phyloP scores from a whole-genome alignment of 2,888 invertebrate genomes.

The Ennomos erosarius region DNA sequence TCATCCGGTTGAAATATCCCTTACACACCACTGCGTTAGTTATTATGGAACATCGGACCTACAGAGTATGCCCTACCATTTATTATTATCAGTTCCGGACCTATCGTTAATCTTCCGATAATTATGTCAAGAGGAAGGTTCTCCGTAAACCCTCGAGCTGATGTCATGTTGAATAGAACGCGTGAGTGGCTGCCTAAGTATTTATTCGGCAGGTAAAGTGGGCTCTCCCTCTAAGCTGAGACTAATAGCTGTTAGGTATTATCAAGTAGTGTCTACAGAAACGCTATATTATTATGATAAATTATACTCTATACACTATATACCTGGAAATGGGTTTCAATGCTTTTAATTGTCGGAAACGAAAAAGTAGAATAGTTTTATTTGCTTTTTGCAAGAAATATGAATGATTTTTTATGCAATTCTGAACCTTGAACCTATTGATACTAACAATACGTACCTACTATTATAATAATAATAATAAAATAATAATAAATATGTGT shows the following conservation, averaged over 20 bases:
- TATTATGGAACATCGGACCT: conserved; percentile 27
- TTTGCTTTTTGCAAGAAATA: too few relatives aligned
- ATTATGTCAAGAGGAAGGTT: conserved; percentile 35
- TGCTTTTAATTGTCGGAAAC: too few relatives aligned
- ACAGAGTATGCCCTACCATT: conserved; percentile 34
- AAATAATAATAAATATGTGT: too few relatives aligned
- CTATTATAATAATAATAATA: too few relatives aligned
- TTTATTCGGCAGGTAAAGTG: conserved; percentile 18
- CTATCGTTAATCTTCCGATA: conserved; percentile 38
- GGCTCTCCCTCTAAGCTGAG: conserved; percentile 2
- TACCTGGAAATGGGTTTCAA: too few relatives aligned
- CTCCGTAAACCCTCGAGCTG: conserved; percentile 26
- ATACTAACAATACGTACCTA: too few relatives aligned
- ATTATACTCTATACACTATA: too few relatives aligned
- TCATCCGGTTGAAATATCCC: conserved; percentile 2
- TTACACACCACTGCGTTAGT: conserved; percentile 21
- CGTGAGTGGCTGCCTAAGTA: conserved; percentile 15
- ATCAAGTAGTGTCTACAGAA: background rate
- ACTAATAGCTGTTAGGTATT: background rate
- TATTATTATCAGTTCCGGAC: conserved; percentile 40
- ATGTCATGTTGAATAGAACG: conserved; percentile 31
- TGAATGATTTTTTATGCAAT: too few relatives aligned
- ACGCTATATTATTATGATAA: too few relatives aligned
- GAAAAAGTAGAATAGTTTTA: too few relatives aligned
- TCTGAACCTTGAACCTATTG: too few relatives aligned